These are phyloP conservation scores for Penaeus vannamei DNA, from an alignment of 1,140 invertebrate species.

Conservation along the genomic window DNA sequence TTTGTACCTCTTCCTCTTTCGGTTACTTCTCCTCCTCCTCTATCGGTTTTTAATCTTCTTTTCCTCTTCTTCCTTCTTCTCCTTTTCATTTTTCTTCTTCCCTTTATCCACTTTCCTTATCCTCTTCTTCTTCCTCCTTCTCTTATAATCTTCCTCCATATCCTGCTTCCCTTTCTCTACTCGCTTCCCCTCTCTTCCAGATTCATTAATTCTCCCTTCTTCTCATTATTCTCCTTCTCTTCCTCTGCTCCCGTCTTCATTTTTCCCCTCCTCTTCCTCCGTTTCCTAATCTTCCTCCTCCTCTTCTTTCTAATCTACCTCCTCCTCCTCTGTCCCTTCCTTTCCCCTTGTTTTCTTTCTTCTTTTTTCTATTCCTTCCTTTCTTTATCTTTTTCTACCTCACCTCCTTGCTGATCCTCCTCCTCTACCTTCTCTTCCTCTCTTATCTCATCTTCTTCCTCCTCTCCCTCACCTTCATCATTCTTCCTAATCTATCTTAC, in stretches of 20 bases:
- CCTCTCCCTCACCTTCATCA: not conserved
- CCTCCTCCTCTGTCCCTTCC: not conserved
- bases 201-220: slow-evolving; percentile 35
- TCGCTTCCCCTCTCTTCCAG: too few relatives aligned
- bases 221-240: not conserved
- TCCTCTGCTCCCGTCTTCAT: not conserved
- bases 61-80: too few relatives aligned
- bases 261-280: slow-evolving; percentile 13
- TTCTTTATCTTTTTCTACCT: not conserved
- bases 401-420: not conserved
- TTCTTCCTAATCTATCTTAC: not conserved
- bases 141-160: too few relatives aligned
- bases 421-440: not conserved
- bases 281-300: not conserved
- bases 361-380: not conserved
- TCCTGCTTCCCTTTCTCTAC: too few relatives aligned
- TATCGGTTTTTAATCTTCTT: too few relatives aligned
- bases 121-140: too few relatives aligned
- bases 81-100: too few relatives aligned
- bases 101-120: too few relatives aligned
- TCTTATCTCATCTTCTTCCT: too few relatives aligned
- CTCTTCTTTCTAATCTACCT: not conserved
- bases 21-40: too few relatives aligned
- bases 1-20: too few relatives aligned
- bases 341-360: not conserved